Percentiles rank a stretch among this genome's conserved stretches.
Evolutionary conservation across 2,797 vertebrate species (phyloP).

Genomic region (Lindbergichthys nudifrons): DNA sequence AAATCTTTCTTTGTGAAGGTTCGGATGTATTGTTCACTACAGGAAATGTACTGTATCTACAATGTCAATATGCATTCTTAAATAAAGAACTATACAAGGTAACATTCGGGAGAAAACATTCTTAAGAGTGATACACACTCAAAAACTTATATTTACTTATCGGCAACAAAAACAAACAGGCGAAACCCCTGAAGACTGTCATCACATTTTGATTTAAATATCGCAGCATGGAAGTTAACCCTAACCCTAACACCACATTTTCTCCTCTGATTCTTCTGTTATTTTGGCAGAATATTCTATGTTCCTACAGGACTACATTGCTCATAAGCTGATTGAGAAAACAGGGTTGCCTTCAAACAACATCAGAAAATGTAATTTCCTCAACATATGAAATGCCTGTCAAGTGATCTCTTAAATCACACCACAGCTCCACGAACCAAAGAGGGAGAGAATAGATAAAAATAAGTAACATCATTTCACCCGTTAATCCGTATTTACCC

Average conservation of each 20-base stretch:
- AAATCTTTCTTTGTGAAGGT: not conserved
- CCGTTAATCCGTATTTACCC: constrained; percentile 18
- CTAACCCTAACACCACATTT: too few relatives aligned
- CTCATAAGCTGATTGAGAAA: constrained; percentile 3
- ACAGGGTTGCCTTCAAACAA: constrained; percentile 2
- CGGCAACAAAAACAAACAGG: not conserved
- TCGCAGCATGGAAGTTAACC: not conserved
- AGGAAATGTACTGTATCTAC: not conserved
- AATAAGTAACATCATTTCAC: not conserved
- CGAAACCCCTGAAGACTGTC: not conserved
- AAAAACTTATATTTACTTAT: not conserved
- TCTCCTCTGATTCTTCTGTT: not conserved
- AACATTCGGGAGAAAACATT: not conserved
- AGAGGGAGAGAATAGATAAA: not conserved
- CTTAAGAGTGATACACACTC: not conserved
- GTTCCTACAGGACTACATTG: not conserved
- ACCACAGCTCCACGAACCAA: not conserved
- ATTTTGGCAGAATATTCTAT: not conserved
- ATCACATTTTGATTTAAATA: not conserved
- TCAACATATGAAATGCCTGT: constrained; percentile 6
- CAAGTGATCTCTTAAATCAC: constrained; percentile 2
- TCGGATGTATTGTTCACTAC: not conserved
- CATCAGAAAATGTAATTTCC: constrained; percentile 6
- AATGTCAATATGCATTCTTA: not conserved
- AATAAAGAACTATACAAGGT: not conserved